Conservation (phyloP, 2,888 invertebrate genomes). For the Tenthredo livida region DNA sequence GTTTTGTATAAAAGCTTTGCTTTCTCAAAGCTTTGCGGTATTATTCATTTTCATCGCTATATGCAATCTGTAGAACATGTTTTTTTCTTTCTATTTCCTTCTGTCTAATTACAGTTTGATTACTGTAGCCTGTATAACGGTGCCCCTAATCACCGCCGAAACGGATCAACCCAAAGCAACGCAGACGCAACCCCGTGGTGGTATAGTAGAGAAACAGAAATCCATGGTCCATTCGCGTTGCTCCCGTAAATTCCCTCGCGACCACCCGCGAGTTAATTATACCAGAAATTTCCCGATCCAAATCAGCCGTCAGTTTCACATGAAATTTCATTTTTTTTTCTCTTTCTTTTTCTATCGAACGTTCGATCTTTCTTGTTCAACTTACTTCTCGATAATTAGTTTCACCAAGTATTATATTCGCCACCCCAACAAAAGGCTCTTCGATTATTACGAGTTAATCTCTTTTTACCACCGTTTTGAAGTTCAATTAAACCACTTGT, state of each 20-base stretch:
- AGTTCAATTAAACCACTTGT: neutral
- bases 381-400: conserved; percentile 28
- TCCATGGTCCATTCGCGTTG: conserved; percentile 45
- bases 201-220: too few relatives aligned
- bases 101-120: conserved; percentile 43
- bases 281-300: conserved; percentile 31
- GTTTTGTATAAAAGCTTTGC: neutral
- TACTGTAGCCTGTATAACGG: conserved; percentile 30
- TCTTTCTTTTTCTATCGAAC: neutral
- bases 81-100: conserved; percentile 13
- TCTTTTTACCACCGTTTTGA: conserved; percentile 1
- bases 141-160: conserved; percentile 34
- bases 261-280: conserved; percentile 30
- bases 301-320: conserved; percentile 40
- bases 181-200: neutral
- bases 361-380: conserved; percentile 13
- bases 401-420: conserved; percentile 10
- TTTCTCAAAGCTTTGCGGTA: neutral
- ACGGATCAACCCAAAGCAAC: conserved; percentile 30
- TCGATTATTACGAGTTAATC: neutral
- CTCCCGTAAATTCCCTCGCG: neutral
- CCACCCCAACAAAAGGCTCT: neutral
- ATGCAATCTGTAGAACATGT: neutral
- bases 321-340: conserved; percentile 17
- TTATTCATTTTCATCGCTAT: neutral